A percentile compares a stretch with the other conserved stretches of the same genome.
Evolutionary conservation across 2,113 vertebrate species (phyloP).

Genomic region (Carassius gibelio): DNA sequence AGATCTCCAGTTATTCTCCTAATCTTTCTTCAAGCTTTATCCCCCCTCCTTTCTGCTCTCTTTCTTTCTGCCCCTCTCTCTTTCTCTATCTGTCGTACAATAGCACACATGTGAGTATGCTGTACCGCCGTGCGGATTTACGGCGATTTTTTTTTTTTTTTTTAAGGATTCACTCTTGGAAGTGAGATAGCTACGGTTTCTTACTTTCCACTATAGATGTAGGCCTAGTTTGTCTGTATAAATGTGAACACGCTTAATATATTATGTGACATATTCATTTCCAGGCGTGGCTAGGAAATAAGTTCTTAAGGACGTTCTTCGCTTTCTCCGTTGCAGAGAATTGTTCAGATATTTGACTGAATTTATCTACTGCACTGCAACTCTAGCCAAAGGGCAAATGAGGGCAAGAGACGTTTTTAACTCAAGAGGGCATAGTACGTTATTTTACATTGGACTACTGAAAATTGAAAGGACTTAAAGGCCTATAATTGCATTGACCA

Average conservation of each 20-base stretch:
- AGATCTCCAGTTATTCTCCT: constrained; percentile 12
- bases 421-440: not conserved
- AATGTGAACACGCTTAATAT: constrained; percentile 64
- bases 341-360: constrained; percentile 10
- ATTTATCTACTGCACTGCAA: not conserved
- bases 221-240: constrained; percentile 60
- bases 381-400: not conserved
- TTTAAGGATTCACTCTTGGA: constrained; percentile 71
- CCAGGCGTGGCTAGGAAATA: constrained; percentile 16
- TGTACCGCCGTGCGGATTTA: constrained; percentile 66
- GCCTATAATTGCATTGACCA: not conserved
- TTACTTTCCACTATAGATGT: constrained; percentile 62
- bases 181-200: constrained; percentile 61
- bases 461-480: not conserved
- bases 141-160: constrained; percentile 62
- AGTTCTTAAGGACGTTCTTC: constrained; percentile 1
- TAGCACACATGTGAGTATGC: constrained; percentile 35
- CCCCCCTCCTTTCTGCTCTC: constrained; percentile 39
- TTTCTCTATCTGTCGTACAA: constrained; percentile 35
- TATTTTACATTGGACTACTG: not conserved
- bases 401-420: not conserved
- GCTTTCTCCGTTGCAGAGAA: not conserved
- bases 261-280: constrained; percentile 44
- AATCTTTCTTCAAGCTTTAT: constrained; percentile 48
- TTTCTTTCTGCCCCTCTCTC: constrained; percentile 10